Percentiles rank a stretch among this genome's conserved stretches.
Conservation (phyloP, 1,140 invertebrate genomes). For the Helicorthomorpha holstii region DNA sequence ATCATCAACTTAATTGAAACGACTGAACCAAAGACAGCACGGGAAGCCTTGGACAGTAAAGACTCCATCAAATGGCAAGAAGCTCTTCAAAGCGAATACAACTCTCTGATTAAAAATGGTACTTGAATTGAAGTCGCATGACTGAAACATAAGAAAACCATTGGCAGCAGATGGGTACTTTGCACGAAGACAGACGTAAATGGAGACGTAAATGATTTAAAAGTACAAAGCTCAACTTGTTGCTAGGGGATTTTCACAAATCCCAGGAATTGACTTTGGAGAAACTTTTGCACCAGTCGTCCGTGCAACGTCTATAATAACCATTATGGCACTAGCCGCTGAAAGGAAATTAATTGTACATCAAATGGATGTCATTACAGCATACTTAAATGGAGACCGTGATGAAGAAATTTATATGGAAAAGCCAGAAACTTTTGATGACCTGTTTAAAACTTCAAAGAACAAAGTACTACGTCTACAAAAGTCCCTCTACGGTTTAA, state of each 20-base stretch:
- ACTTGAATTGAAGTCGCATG: conserved; percentile 21
- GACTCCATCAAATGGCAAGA: conserved; percentile 19
- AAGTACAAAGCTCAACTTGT: conserved; percentile 24
- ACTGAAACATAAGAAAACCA: neutral
- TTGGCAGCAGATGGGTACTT: conserved; percentile 24
- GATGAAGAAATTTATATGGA: conserved; percentile 25
- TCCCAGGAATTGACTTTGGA: conserved; percentile 21
- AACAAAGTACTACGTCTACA: conserved; percentile 8
- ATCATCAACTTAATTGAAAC: neutral
- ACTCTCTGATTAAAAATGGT: conserved; percentile 21
- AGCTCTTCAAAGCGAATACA: conserved; percentile 23
- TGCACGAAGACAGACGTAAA: conserved; percentile 17
- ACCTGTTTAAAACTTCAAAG: conserved; percentile 2
- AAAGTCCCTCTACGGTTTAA: neutral
- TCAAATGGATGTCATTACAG: conserved; percentile 20
- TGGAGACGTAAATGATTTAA: conserved; percentile 18
- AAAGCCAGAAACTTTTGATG: conserved; percentile 17
- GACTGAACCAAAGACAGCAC: conserved; percentile 13
- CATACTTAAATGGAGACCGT: conserved; percentile 22
- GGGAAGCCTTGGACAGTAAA: conserved; percentile 19
- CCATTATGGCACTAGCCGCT: conserved; percentile 17
- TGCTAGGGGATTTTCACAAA: conserved; percentile 22
- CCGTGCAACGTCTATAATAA: conserved; percentile 18
- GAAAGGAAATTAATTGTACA: conserved; percentile 15
- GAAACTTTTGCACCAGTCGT: conserved; percentile 24